Percentiles rank a stretch among this genome's conserved stretches.
Evolutionary conservation across 2,888 invertebrate species (phyloP).

Genomic region (Andrena trimmerana): DNA sequence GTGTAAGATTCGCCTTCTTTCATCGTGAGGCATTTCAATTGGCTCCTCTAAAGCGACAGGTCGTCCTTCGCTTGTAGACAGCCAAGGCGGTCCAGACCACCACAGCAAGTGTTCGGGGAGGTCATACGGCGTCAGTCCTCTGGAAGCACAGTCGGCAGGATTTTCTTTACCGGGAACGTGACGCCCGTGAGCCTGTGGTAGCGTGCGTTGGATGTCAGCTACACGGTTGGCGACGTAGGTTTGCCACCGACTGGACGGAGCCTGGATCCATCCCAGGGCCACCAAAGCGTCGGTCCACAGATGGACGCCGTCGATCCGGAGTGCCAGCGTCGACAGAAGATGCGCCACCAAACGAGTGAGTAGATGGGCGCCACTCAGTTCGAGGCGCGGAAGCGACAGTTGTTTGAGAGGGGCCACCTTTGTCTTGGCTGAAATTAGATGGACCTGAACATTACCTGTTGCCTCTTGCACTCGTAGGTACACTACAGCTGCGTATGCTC

Average conservation of each 20-base stretch:
- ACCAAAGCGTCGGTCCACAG: neutral
- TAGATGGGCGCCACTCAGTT: neutral
- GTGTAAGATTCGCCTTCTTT: too few species aligned
- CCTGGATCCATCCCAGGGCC: neutral
- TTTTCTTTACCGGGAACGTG: neutral
- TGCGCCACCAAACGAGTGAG: accelerated
- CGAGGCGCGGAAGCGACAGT: neutral
- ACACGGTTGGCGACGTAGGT: neutral
- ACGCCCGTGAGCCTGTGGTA: neutral
- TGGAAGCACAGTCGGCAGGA: neutral
- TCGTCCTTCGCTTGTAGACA: neutral
- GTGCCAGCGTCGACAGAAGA: too few species aligned
- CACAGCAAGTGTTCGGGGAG: neutral
- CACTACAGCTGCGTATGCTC: slow-evolving; percentile 53
- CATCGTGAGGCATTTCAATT: too few species aligned
- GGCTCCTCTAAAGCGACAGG: too few species aligned
- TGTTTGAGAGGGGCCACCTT: slow-evolving; percentile 54
- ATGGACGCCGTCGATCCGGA: neutral
- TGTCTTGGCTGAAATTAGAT: slow-evolving; percentile 41
- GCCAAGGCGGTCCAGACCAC: neutral
- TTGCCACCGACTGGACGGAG: neutral
- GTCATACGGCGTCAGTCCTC: neutral
- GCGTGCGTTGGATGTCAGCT: neutral
- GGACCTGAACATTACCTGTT: accelerated
- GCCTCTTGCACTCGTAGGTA: slow-evolving; percentile 11